Evolutionary conservation across 1,140 invertebrate genomes (phyloP).

Genomic region (Lepidostoma basale): DNA sequence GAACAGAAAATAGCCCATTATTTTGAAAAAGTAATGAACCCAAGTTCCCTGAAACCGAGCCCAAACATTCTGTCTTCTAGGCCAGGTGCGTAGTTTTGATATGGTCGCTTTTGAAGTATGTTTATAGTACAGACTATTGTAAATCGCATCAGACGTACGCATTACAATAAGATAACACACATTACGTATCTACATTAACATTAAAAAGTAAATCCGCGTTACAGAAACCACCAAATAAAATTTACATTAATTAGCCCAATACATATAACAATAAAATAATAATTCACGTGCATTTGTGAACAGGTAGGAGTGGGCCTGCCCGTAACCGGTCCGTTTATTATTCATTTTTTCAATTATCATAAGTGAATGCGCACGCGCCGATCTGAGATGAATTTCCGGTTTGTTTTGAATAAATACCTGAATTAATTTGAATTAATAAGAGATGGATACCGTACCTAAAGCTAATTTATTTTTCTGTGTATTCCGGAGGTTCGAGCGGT

Average conservation of each 20-base stretch:
- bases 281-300: slow-evolving; percentile 14
- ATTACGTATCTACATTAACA: not conserved
- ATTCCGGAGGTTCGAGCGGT: not conserved
- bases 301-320: not conserved
- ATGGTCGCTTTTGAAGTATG: not conserved
- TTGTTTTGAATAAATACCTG: slow-evolving; percentile 46
- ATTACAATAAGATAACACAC: not conserved
- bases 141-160: not conserved
- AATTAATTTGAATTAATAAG: slow-evolving; percentile 46
- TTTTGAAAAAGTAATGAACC: too few relatives aligned
- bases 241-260: slow-evolving; percentile 22
- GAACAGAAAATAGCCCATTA: too few relatives aligned
- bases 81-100: not conserved
- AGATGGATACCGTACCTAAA: slow-evolving; percentile 5
- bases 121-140: not conserved
- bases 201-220: not conserved
- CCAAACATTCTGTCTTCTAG: not conserved
- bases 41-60: too few relatives aligned
- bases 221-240: slow-evolving; percentile 4
- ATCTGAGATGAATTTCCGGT: slow-evolving; percentile 47
- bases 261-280: not conserved
- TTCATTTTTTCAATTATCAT: slow-evolving; percentile 45
- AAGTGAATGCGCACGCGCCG: slow-evolving; percentile 46
- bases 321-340: slow-evolving; percentile 32
- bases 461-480: slow-evolving; percentile 20